A percentile compares a stretch with the other conserved stretches of the same genome.
These are phyloP conservation scores for Ectropis grisescens DNA, from an alignment of 1,140 invertebrate genomes.

Conservation along the genomic window DNA sequence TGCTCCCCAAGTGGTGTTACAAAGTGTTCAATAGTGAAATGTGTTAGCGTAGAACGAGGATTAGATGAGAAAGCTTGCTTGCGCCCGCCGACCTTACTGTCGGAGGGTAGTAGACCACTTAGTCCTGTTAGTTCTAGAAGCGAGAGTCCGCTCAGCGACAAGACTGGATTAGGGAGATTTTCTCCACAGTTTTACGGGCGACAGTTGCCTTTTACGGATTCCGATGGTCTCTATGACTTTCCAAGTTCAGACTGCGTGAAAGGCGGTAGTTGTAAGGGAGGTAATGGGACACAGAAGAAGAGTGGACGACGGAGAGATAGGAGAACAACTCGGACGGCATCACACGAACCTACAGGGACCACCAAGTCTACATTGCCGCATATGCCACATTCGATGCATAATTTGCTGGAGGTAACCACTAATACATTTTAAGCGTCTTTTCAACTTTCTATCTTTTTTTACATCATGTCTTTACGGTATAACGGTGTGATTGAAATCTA, in stretches of 20 bases:
- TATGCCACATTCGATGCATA: conserved; percentile 64
- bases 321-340: conserved; percentile 49
- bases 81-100: conserved; percentile 75
- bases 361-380: conserved; percentile 67
- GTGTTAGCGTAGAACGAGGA: conserved; percentile 61
- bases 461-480: too few relatives aligned
- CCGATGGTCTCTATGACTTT: conserved; percentile 82
- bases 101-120: conserved; percentile 71
- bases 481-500: too few relatives aligned
- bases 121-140: conserved; percentile 82
- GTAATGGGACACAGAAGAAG: conserved; percentile 67
- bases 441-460: too few relatives aligned
- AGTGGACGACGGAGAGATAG: conserved; percentile 64
- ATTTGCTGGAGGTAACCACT: conserved; percentile 66
- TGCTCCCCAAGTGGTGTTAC: conserved; percentile 55
- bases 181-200: conserved; percentile 79
- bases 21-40: conserved; percentile 61
- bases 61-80: conserved; percentile 69
- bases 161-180: conserved; percentile 74
- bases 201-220: conserved; percentile 78
- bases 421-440: too few relatives aligned
- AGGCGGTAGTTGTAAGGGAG: conserved; percentile 42
- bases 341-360: conserved; percentile 49
- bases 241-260: conserved; percentile 78
- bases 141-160: conserved; percentile 82